Evolutionary conservation across 2,888 invertebrate species (phyloP).

Genomic region (Trichopoda pennipes): DNA sequence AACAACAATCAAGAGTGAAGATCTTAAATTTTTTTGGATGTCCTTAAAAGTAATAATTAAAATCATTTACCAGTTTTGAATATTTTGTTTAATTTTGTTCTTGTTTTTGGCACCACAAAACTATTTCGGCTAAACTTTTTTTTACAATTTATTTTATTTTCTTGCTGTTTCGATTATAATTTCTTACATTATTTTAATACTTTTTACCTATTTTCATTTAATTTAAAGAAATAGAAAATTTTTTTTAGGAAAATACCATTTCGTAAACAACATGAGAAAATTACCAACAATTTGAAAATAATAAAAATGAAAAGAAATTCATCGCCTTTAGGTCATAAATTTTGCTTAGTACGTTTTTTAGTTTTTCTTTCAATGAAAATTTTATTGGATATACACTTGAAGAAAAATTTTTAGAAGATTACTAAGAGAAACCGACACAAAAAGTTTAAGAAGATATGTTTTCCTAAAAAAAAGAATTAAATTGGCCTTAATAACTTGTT

Average conservation of each 20-base stretch:
- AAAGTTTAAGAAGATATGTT: too few species aligned
- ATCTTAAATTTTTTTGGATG: not conserved
- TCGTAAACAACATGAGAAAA: conserved; percentile 32
- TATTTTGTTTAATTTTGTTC: too few species aligned
- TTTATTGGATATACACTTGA: conserved; percentile 26
- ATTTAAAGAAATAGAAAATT: conserved; percentile 14
- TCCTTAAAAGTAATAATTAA: not conserved
- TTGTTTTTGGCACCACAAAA: too few species aligned
- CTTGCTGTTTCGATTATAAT: not conserved
- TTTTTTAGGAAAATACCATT: not conserved
- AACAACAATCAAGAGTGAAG: not conserved
- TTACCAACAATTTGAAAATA: conserved; percentile 65
- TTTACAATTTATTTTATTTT: too few species aligned
- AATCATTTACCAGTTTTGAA: too few species aligned
- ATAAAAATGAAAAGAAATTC: conserved; percentile 66
- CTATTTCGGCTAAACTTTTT: too few species aligned
- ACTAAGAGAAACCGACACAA: too few species aligned
- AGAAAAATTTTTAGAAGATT: too few species aligned
- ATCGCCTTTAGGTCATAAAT: conserved; percentile 67
- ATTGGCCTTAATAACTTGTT: too few species aligned
- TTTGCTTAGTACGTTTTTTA: conserved; percentile 51
- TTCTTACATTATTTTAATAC: conserved; percentile 1
- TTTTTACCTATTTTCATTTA: not conserved
- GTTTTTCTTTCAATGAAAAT: conserved; percentile 16
- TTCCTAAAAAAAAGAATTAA: too few species aligned